These are phyloP conservation scores for Artibeus lituratus DNA, from an alignment of 2,797 vertebrate species.

Conservation along the genomic window DNA sequence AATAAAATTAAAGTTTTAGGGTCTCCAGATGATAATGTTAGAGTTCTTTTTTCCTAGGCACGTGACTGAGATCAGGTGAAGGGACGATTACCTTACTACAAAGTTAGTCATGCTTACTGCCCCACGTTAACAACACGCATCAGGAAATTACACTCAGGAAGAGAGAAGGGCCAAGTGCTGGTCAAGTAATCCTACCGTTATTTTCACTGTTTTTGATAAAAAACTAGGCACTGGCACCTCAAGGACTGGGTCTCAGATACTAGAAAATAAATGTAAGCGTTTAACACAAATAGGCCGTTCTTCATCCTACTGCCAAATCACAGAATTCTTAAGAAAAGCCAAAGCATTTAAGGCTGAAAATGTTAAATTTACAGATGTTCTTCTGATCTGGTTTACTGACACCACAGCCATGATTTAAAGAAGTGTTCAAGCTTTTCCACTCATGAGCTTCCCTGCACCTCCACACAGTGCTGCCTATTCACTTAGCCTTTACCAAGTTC, in stretches of 20 bases:
- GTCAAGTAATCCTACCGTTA: not conserved
- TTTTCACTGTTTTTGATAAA: slow-evolving; percentile 7
- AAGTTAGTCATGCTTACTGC: not conserved
- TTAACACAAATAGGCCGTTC: not conserved
- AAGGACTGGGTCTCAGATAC: not conserved
- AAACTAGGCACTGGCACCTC: not conserved
- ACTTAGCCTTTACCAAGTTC: not conserved
- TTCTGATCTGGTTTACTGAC: not conserved
- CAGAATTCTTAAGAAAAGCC: not conserved
- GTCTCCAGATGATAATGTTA: not conserved
- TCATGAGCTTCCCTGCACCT: not conserved
- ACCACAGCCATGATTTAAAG: not conserved
- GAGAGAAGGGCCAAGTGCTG: not conserved
- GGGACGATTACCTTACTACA: not conserved
- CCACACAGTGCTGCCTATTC: not conserved
- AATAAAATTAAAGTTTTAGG: not conserved
- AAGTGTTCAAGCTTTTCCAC: not conserved
- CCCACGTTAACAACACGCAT: not conserved
- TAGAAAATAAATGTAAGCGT: not conserved
- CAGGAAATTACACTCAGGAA: not conserved
- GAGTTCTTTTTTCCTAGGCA: not conserved
- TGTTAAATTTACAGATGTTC: not conserved
- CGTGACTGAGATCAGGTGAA: not conserved
- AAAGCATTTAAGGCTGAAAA: not conserved
- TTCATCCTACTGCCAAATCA: not conserved